Evolutionary conservation across 2,113 vertebrate genomes (phyloP).

Genomic region (Ictidomys tridecemlineatus): DNA sequence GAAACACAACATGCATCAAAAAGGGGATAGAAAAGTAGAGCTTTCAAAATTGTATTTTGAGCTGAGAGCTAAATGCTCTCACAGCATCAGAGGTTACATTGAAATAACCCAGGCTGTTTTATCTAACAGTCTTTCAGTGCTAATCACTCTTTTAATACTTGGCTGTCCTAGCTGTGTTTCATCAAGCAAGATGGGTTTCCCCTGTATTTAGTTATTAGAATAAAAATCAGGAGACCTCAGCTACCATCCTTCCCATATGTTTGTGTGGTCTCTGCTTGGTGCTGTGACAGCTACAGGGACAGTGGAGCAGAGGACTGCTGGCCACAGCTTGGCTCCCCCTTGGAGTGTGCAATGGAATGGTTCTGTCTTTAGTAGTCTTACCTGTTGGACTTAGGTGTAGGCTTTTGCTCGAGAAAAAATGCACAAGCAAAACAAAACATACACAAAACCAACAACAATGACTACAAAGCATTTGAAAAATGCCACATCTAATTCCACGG

Average conservation of each 20-base stretch:
- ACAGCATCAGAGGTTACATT: not conserved
- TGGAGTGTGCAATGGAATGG: not conserved
- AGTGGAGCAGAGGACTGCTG: too few species aligned
- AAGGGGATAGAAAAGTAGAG: not conserved
- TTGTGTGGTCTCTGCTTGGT: not conserved
- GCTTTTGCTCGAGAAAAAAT: too few species aligned
- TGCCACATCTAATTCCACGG: not conserved
- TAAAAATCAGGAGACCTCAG: not conserved
- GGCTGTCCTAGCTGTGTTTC: not conserved
- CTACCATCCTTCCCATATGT: not conserved
- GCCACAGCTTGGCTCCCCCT: not conserved
- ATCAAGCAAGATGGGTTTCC: not conserved
- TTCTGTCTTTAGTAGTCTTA: not conserved
- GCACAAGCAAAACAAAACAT: not conserved
- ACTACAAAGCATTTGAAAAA: not conserved
- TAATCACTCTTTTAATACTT: not conserved
- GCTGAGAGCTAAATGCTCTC: not conserved
- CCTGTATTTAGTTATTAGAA: not conserved
- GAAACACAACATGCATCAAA: not conserved
- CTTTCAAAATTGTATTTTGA: not conserved
- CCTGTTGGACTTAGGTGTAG: not conserved
- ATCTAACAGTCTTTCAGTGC: not conserved
- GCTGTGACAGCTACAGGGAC: rapidly evolving
- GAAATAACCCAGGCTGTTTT: not conserved
- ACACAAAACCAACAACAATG: not conserved